A percentile compares a stretch with the other conserved stretches of the same genome.
Evolutionary conservation across 2,113 vertebrate species (phyloP).

Genomic region (Perca schrenkii): DNA sequence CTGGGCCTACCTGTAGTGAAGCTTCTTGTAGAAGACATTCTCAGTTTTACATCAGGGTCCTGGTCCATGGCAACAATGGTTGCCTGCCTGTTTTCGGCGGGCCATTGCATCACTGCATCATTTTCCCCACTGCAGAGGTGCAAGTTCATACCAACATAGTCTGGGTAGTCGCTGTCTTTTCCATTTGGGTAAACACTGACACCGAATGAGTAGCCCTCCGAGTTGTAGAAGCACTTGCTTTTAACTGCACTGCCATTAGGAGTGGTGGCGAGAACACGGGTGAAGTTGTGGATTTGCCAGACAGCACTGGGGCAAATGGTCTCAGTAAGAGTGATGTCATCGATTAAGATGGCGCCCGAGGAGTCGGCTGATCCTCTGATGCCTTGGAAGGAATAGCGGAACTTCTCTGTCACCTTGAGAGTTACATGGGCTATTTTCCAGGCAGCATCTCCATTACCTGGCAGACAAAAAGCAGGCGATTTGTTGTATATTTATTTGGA

Average conservation of each 20-base stretch:
- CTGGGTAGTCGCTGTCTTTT: neutral
- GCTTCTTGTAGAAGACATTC: slow-evolving; percentile 90
- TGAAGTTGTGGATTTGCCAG: slow-evolving; percentile 89
- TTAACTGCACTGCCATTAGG: slow-evolving; percentile 21
- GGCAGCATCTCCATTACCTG: slow-evolving; percentile 81
- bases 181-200: slow-evolving; percentile 84
- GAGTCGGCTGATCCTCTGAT: slow-evolving; percentile 77
- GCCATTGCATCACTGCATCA: slow-evolving; percentile 90
- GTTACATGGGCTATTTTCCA: slow-evolving; percentile 92
- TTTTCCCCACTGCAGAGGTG: slow-evolving; percentile 91
- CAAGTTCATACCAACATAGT: slow-evolving; percentile 83
- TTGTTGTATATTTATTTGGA: neutral
- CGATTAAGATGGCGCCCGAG: slow-evolving; percentile 87
- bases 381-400: slow-evolving; percentile 93
- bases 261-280: slow-evolving; percentile 62
- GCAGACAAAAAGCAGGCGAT: slow-evolving; percentile 9
- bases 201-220: slow-evolving; percentile 90
- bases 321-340: slow-evolving; percentile 90
- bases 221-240: slow-evolving; percentile 87
- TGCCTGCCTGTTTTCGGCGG: slow-evolving; percentile 87
- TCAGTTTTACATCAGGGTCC: slow-evolving; percentile 83
- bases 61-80: slow-evolving; percentile 88
- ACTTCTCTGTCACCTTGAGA: slow-evolving; percentile 87
- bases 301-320: slow-evolving; percentile 86
- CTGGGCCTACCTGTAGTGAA: slow-evolving; percentile 85